Conservation (phyloP, 2,797 vertebrate species). For the Leptatherina wallacei region DNA sequence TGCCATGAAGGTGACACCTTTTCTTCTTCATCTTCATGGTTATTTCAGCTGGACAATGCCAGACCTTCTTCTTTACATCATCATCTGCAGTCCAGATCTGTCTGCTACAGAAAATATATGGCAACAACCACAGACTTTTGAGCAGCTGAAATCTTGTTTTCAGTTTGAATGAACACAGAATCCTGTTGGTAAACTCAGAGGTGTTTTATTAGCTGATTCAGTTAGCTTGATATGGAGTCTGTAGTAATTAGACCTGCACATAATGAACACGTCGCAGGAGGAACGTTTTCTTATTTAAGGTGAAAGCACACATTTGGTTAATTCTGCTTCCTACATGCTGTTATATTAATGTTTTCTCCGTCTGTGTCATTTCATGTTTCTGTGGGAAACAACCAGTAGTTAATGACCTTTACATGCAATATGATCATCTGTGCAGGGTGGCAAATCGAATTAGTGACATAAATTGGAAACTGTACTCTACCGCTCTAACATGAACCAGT, state of each 20-base stretch:
- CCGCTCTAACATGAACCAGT: conserved; percentile 11
- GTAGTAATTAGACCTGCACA: conserved; percentile 34
- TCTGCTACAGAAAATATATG: background rate
- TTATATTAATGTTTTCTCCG: conserved; percentile 6
- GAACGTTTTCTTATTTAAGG: conserved; percentile 34
- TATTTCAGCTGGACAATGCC: background rate
- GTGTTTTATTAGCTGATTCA: no score
- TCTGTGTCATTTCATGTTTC: conserved; percentile 10
- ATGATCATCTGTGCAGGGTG: background rate
- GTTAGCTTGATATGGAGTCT: background rate
- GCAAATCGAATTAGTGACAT: conserved; percentile 20
- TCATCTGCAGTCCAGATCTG: background rate
- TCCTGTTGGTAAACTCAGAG: background rate
- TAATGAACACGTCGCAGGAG: conserved; percentile 35
- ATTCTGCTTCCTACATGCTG: conserved; percentile 6
- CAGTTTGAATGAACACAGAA: background rate
- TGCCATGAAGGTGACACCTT: background rate
- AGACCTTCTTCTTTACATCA: background rate
- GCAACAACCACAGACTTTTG: background rate
- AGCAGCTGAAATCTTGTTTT: background rate
- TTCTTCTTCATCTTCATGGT: background rate
- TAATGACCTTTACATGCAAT: background rate
- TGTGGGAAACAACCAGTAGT: conserved; percentile 3
- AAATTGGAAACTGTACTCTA: conserved; percentile 9
- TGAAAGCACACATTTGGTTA: conserved; percentile 40